Evolutionary conservation across 2,888 invertebrate species (phyloP).

Genomic region (Encarsia formosa): DNA sequence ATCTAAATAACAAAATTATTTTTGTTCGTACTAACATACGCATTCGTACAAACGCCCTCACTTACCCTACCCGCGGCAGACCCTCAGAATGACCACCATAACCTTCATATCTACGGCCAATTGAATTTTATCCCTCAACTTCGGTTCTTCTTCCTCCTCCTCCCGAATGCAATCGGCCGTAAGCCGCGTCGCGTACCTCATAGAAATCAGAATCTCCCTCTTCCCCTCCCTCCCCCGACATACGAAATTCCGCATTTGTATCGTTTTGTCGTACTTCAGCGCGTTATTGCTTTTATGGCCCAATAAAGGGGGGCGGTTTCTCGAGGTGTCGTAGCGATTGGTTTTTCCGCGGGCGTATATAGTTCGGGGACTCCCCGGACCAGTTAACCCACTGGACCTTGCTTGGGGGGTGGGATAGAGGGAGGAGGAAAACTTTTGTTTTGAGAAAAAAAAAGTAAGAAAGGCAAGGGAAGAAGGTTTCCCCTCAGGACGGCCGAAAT

Average conservation of each 20-base stretch:
- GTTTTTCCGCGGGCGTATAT: conserved; percentile 47
- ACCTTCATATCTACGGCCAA: conserved; percentile 10
- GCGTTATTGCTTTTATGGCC: conserved; percentile 51
- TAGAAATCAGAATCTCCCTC: conserved; percentile 15
- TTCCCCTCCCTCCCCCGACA: background rate
- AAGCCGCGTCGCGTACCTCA: conserved; percentile 15
- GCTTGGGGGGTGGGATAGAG: conserved; percentile 34
- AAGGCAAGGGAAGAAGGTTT: conserved; percentile 16
- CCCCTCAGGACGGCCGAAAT: conserved; percentile 22
- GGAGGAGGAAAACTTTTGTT: conserved; percentile 15
- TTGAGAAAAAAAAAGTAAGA: conserved; percentile 10
- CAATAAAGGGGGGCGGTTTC: conserved; percentile 45
- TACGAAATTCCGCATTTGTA: conserved; percentile 36
- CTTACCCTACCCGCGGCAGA: background rate
- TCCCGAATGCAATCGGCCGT: conserved; percentile 8
- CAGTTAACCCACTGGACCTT: conserved; percentile 45
- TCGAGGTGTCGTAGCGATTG: conserved; percentile 51
- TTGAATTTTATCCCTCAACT: conserved; percentile 26
- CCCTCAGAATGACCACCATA: conserved; percentile 1
- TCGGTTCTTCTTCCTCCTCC: background rate
- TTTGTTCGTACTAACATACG: no score
- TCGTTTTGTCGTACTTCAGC: conserved; percentile 45
- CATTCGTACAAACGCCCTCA: no score
- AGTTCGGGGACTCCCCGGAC: conserved; percentile 49
- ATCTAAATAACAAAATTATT: no score